Evolutionary conservation across 1,140 invertebrate species (phyloP), one percentile per base, ranked within the genome.

Genomic region (Sycophila sp.): DNA sequence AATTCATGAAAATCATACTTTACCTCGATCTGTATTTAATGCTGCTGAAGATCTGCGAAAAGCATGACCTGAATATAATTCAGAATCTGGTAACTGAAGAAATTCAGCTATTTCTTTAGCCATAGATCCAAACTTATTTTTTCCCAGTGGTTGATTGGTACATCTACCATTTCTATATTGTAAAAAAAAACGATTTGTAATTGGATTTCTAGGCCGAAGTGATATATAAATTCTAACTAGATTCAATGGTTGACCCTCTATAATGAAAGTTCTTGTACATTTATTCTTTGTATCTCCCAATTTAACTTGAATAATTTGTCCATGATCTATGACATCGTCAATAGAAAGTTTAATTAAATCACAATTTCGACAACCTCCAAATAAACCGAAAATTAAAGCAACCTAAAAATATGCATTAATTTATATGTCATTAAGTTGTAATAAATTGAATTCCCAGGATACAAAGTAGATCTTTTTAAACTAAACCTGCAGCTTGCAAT

Each of bases 41-140:
- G 74, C 69, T 24, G 73, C 69, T 51, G 74, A 76, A 45, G 73
- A 67, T 26, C 75, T n/a, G 19, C 76, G 58, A 19, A 77, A 74
- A 28, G 55, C 64, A 68, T 78, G 78, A 15, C 78, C 76, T 4
- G 73, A 76, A 58, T 72, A 79, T 17, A 55, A 30, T 19, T 73
- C 38, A 3, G 73, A 42, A 49, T 75, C 53, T 51, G 71, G 69
- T n/a, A 78, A 59, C 19, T 73, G 28, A 19, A 78, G 56, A 47
- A 63, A 76, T 32, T 55, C 38, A 11, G 76, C 74, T 22, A 78
- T 73, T 62, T 58, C 45, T 45, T 66, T 73, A 17, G 71, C 73
- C 17, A 77, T 68, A 17, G 17, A n/a, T 30, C 47, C 19, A 1
- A 67, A 4, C 19, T 40, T 67, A 58, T 67, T 67, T 45, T 55